A percentile compares a stretch with the other conserved stretches of the same genome.
Evolutionary conservation across 2,888 invertebrate genomes (phyloP).

Genomic region (Rotaria socialis): DNA sequence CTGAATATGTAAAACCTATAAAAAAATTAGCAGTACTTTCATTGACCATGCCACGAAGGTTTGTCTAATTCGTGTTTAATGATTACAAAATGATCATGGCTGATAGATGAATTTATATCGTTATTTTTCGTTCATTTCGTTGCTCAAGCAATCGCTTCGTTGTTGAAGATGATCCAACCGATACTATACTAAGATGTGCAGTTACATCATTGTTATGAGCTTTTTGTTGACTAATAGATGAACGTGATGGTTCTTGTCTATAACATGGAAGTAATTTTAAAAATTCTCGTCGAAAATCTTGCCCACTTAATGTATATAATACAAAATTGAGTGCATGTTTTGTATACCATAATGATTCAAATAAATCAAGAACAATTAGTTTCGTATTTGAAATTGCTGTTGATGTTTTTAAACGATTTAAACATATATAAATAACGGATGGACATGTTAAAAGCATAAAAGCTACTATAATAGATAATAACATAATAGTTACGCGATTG

Average conservation of each 20-base stretch:
- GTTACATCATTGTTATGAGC: background rate
- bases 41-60: background rate
- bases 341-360: constrained; percentile 28
- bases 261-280: background rate
- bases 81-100: background rate
- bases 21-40: too few relatives aligned
- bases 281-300: constrained; percentile 31
- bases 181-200: background rate
- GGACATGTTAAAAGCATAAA: constrained; percentile 25
- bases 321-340: constrained; percentile 30
- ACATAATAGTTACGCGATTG: constrained; percentile 19
- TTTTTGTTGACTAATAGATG: background rate
- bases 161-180: background rate
- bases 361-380: background rate
- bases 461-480: background rate
- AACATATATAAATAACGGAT: constrained; percentile 24
- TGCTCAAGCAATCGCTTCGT: background rate
- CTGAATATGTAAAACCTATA: background rate
- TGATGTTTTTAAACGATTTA: background rate
- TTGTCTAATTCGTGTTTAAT: background rate
- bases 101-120: background rate
- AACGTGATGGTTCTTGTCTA: background rate
- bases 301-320: constrained; percentile 20
- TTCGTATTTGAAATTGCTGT: background rate
- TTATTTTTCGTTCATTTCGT: background rate